Evolutionary conservation across 2,888 invertebrate species (phyloP).

Genomic region (Caenorhabditis imperialis): DNA sequence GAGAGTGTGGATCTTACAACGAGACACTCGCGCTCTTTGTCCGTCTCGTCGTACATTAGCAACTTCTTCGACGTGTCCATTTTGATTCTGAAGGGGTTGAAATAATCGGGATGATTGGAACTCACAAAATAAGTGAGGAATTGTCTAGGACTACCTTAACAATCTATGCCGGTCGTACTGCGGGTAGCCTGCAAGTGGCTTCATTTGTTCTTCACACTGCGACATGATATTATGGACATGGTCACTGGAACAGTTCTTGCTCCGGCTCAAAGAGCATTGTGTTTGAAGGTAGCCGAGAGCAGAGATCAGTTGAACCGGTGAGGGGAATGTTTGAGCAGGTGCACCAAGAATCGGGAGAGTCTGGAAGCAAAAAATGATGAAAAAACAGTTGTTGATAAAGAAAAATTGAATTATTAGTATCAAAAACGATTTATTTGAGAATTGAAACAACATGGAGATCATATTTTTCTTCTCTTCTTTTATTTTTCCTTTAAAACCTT

Average conservation of each 20-base stretch:
- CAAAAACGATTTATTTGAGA: no score
- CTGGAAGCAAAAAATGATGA: no score
- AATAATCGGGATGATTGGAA: no score
- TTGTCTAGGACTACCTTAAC: conserved; percentile 51
- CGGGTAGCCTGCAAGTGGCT: conserved; percentile 54
- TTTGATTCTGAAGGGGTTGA: conserved; percentile 60
- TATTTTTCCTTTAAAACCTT: no score
- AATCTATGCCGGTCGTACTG: conserved; percentile 59
- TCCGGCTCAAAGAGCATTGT: conserved; percentile 61
- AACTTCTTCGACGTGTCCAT: conserved; percentile 65
- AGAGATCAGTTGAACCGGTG: conserved; percentile 50
- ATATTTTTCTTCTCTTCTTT: no score
- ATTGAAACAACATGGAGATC: no score
- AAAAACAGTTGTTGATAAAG: no score
- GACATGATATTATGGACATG: conserved; percentile 63
- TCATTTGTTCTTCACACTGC: conserved; percentile 64
- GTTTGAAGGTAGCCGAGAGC: conserved; percentile 61
- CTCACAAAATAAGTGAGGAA: no score
- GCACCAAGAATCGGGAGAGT: conserved; percentile 41
- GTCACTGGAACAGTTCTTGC: conserved; percentile 64
- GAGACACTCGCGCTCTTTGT: conserved; percentile 65
- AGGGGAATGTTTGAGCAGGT: conserved; percentile 33
- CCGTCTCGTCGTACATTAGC: conserved; percentile 59
- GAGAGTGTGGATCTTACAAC: conserved; percentile 63
- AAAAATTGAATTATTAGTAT: no score